phyloP scores from a whole-genome alignment of 2,888 invertebrate genomes.

The Philereme vetulata region DNA sequence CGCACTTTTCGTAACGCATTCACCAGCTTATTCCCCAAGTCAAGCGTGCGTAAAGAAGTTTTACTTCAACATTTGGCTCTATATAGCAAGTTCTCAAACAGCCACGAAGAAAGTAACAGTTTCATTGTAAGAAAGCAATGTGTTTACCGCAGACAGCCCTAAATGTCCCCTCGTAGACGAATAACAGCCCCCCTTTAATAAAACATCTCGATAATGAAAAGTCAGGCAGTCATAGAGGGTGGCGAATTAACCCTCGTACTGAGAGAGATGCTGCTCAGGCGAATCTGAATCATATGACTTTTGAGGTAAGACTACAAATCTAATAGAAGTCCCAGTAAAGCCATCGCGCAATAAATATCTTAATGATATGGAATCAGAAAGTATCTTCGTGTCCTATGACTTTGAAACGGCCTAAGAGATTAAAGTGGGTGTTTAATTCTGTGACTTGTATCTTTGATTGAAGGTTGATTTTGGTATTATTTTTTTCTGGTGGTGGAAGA shows the following conservation, averaged over 20 bases:
- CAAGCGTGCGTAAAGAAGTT: no score
- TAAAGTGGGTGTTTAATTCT: constrained; percentile 45
- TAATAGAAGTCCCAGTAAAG: constrained; percentile 51
- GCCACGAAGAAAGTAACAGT: neutral
- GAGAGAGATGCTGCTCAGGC: constrained; percentile 39
- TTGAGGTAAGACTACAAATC: constrained; percentile 61
- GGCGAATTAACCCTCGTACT: constrained; percentile 73
- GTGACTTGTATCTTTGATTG: constrained; percentile 47
- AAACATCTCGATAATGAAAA: constrained; percentile 85
- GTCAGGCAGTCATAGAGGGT: constrained; percentile 82
- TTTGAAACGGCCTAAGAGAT: constrained; percentile 57
- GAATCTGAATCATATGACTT: constrained; percentile 64
- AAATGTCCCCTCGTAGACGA: constrained; percentile 58
- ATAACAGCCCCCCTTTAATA: constrained; percentile 78
- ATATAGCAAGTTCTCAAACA: no score
- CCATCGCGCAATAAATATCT: constrained; percentile 77
- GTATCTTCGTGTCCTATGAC: constrained; percentile 61
- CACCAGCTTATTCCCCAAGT: no score
- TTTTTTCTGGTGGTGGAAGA: constrained; percentile 38
- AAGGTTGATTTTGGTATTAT: constrained; percentile 50
- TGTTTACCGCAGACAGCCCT: constrained; percentile 64
- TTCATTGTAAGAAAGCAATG: constrained; percentile 15
- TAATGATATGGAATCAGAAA: constrained; percentile 83
- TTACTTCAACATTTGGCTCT: no score
- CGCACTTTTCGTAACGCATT: no score